A percentile compares a stretch with the other conserved stretches of the same genome.
Evolutionary conservation across 2,797 vertebrate species (phyloP).

Genomic region (Micrastur ruficollis): DNA sequence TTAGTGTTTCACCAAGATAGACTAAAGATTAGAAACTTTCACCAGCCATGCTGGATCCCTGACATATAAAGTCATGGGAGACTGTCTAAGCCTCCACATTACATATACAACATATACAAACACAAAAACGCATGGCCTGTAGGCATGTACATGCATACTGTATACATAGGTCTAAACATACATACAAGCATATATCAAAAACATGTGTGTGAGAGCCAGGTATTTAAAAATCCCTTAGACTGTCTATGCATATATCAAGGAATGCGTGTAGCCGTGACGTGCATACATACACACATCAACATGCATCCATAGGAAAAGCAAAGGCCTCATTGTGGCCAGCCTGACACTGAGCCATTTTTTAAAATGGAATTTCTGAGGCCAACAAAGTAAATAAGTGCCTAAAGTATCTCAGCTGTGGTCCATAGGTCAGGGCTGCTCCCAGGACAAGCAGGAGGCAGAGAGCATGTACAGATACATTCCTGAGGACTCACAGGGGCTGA

Average conservation of each 20-base stretch:
- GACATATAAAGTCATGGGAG: not conserved
- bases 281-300: not conserved
- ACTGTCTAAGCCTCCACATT: not conserved
- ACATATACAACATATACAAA: not conserved
- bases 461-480: constrained; percentile 1
- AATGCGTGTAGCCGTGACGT: rapidly evolving
- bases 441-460: constrained; percentile 3
- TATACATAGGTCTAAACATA: not conserved
- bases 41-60: constrained; percentile 1
- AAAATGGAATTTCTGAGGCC: constrained; percentile 9
- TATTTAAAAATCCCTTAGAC: not conserved
- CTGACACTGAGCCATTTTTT: constrained; percentile 3
- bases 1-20: constrained; percentile 63
- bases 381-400: not conserved
- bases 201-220: rapidly evolving
- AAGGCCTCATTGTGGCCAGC: constrained; percentile 19
- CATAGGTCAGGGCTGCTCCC: constrained; percentile 36
- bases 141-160: not conserved
- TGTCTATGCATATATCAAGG: rapidly evolving
- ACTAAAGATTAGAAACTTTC: constrained; percentile 53
- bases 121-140: not conserved
- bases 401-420: constrained; percentile 15
- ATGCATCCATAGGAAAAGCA: not conserved
- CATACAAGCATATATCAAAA: not conserved
- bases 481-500: not conserved